Evolutionary conservation across 2,888 invertebrate genomes (phyloP).

Genomic region (Coremacera marginata): DNA sequence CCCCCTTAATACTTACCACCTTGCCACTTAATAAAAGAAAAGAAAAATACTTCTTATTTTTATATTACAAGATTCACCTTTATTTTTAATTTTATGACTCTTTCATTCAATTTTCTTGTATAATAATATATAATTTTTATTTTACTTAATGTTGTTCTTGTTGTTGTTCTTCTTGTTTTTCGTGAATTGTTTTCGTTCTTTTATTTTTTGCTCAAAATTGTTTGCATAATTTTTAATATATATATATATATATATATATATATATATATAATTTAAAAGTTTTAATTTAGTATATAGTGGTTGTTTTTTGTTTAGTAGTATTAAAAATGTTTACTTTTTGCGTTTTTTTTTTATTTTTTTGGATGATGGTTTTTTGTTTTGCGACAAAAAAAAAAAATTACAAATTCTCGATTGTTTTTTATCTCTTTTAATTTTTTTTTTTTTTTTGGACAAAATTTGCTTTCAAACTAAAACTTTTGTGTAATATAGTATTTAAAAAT

Average conservation of each 20-base stretch:
- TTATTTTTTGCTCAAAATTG: background rate
- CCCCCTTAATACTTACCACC: no score
- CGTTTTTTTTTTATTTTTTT: background rate
- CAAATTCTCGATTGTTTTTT: slow-evolving; percentile 16
- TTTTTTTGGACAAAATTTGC: slow-evolving; percentile 17
- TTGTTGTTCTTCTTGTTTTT: slow-evolving; percentile 21
- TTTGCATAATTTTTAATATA: slow-evolving; percentile 20
- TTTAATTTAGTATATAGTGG: slow-evolving; percentile 31
- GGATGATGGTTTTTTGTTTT: background rate
- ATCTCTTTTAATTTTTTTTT: background rate
- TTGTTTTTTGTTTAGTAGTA: slow-evolving; percentile 27
- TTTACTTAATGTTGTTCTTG: slow-evolving; percentile 46
- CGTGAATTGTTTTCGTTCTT: background rate
- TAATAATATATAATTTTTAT: slow-evolving; percentile 63
- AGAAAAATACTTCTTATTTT: slow-evolving; percentile 45
- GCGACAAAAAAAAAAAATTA: slow-evolving; percentile 28
- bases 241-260: slow-evolving; percentile 9
- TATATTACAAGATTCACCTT: slow-evolving; percentile 69
- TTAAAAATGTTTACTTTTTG: slow-evolving; percentile 17
- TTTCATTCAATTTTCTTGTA: slow-evolving; percentile 58
- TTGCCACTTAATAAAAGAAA: slow-evolving; percentile 19
- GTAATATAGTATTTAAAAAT: slow-evolving; percentile 48
- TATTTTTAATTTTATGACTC: slow-evolving; percentile 52
- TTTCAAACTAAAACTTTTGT: slow-evolving; percentile 53
- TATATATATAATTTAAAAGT: slow-evolving; percentile 20